These are phyloP conservation scores for Phasianus colchicus DNA, from an alignment of 2,113 vertebrate genomes.

Conservation along the genomic window DNA sequence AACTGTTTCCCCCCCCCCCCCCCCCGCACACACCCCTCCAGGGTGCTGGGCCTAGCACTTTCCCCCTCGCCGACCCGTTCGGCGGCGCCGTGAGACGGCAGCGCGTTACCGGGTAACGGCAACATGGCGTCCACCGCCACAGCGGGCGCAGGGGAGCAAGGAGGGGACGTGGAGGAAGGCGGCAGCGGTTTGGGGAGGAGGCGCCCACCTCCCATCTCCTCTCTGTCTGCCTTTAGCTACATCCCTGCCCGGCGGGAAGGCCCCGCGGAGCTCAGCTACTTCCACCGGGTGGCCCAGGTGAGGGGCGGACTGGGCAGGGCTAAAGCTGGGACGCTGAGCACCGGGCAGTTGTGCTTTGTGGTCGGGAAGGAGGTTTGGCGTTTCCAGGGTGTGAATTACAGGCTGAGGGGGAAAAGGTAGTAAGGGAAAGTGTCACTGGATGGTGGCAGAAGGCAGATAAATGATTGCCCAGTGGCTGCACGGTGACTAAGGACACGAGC, in stretches of 20 bases:
- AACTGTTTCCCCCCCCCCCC: too few species aligned
- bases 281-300: constrained; percentile 42
- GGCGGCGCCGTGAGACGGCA: too few species aligned
- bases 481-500: not conserved
- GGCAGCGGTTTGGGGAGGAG: not conserved
- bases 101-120: not conserved
- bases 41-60: rapidly evolving
- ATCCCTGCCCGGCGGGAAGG: constrained; percentile 57
- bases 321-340: too few species aligned
- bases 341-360: not conserved
- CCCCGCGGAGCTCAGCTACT: constrained; percentile 74
- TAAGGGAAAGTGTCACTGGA: not conserved
- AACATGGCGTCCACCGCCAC: not conserved
- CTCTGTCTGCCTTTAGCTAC: constrained; percentile 62
- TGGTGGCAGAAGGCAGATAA: not conserved
- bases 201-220: not conserved
- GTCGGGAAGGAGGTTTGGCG: not conserved
- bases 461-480: not conserved
- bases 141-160: rapidly evolving
- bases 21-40: too few species aligned
- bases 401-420: not conserved
- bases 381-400: not conserved
- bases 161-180: not conserved
- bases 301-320: not conserved
- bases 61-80: too few species aligned